phyloP scores from a whole-genome alignment of 2,113 vertebrate genomes.

The Ranitomeya variabilis region DNA sequence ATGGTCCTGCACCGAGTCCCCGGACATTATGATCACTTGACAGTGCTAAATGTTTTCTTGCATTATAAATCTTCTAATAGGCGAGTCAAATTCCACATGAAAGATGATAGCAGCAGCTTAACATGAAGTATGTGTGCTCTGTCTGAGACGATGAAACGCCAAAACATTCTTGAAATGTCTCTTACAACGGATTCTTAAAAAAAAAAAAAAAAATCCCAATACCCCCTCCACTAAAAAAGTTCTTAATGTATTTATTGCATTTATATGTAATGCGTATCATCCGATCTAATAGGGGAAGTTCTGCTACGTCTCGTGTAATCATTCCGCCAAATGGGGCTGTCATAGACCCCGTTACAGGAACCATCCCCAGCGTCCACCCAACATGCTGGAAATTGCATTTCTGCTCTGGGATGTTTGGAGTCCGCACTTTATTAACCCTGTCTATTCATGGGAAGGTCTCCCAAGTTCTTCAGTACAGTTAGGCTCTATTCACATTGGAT shows the following conservation, averaged over 20 bases:
- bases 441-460: not conserved
- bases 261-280: not conserved
- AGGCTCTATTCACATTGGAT: not conserved
- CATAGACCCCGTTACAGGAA: not conserved
- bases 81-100: constrained; percentile 45
- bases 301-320: no score
- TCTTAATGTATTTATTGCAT: not conserved
- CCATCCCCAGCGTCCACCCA: no score
- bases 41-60: constrained; percentile 44
- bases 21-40: constrained; percentile 13
- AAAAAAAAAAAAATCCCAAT: not conserved
- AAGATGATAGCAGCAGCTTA: constrained; percentile 39
- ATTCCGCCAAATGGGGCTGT: no score
- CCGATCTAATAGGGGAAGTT: not conserved
- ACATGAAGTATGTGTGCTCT: constrained; percentile 22
- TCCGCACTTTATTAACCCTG: not conserved
- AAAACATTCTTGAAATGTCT: constrained; percentile 36
- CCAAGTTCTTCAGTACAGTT: not conserved
- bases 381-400: no score
- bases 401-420: no score
- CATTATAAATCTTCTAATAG: constrained; percentile 48
- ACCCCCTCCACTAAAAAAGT: constrained; percentile 53
- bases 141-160: constrained; percentile 27
- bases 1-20: not conserved
- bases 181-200: no score